phyloP scores from a whole-genome alignment of 2,888 invertebrate genomes.

The Lysandra coridon region DNA sequence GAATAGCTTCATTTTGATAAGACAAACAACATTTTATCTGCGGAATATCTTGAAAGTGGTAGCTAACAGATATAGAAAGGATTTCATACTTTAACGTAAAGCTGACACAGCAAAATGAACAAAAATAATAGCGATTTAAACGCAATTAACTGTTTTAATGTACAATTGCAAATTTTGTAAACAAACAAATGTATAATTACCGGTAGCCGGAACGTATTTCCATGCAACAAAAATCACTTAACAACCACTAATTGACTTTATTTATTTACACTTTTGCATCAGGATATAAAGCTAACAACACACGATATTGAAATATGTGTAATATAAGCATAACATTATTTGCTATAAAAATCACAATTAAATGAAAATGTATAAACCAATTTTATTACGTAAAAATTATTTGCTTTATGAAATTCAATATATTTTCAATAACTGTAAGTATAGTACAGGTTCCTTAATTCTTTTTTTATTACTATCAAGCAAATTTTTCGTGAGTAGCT shows the following conservation, averaged over 20 bases:
- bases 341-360: not conserved
- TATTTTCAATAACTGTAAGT: no score
- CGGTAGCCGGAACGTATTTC: conserved; percentile 32
- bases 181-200: conserved; percentile 33
- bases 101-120: conserved; percentile 11
- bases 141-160: conserved; percentile 16
- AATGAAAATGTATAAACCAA: no score
- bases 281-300: conserved; percentile 47
- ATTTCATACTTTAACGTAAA: not conserved
- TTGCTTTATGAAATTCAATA: no score
- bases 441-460: no score
- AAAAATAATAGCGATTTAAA: conserved; percentile 19
- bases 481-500: no score
- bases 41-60: no score
- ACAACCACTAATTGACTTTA: conserved; percentile 72
- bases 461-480: no score
- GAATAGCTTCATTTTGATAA: no score
- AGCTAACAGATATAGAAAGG: no score
- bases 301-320: conserved; percentile 39
- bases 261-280: conserved; percentile 66
- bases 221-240: conserved; percentile 67
- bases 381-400: no score
- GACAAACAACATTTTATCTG: no score
- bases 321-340: not conserved
- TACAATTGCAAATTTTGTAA: conserved; percentile 34